Conservation (phyloP, 2,888 invertebrate genomes). For the Leptopilina drosophilae region DNA sequence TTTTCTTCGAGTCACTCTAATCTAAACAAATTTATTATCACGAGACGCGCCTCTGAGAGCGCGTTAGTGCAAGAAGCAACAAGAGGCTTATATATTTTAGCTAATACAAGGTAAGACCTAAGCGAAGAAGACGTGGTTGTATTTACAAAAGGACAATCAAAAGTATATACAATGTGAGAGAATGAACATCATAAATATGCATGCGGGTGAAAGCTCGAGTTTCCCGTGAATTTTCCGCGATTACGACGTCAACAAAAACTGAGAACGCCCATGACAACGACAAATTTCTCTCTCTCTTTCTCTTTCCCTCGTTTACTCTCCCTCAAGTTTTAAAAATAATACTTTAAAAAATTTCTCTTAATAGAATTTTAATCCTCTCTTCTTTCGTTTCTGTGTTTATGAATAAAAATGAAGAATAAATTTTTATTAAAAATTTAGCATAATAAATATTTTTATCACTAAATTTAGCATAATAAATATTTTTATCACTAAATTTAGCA, state of each 20-base stretch:
- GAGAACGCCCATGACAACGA: background rate
- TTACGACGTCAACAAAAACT: conserved; percentile 23
- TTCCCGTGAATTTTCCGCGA: conserved; percentile 36
- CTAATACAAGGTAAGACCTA: conserved; percentile 14
- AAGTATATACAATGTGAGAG: conserved; percentile 29
- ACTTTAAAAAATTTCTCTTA: background rate
- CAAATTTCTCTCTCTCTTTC: background rate
- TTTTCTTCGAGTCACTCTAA: background rate
- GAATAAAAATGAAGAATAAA: too few species aligned
- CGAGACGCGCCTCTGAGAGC: background rate
- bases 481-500: too few species aligned
- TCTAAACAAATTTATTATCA: conserved; percentile 15
- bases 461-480: too few species aligned
- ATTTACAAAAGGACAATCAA: conserved; percentile 34
- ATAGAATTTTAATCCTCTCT: too few species aligned
- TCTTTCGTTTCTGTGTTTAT: too few species aligned
- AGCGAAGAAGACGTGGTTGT: conserved; percentile 14
- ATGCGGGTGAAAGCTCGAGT: conserved; percentile 31
- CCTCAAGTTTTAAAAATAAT: background rate
- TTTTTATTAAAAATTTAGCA: too few species aligned
- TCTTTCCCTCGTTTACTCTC: too few species aligned
- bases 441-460: too few species aligned
- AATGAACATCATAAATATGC: conserved; percentile 36
- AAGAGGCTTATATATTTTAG: conserved; percentile 28
- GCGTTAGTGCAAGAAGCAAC: background rate